Conservation (phyloP, 2,888 invertebrate species). For the Exocentrus adspersus region DNA sequence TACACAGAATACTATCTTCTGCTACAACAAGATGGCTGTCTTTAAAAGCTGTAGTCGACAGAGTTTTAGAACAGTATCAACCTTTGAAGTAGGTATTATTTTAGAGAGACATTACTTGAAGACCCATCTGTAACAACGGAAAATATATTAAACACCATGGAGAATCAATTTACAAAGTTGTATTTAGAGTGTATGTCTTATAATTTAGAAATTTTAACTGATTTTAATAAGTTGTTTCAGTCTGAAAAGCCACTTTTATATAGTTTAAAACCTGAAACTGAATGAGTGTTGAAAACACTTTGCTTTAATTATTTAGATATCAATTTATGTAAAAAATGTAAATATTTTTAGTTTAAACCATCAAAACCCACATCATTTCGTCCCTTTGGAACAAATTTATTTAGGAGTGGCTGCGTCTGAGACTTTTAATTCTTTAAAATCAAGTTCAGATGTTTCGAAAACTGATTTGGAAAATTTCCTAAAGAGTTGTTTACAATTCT, state of each 20-base stretch:
- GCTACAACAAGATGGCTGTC: constrained; percentile 53
- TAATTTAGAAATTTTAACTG: constrained; percentile 7
- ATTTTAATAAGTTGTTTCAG: constrained; percentile 25
- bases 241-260: constrained; percentile 18
- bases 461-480: background rate
- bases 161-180: constrained; percentile 9
- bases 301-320: constrained; percentile 20
- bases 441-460: background rate
- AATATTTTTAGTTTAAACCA: constrained; percentile 17
- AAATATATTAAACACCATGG: constrained; percentile 4
- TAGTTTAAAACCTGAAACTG: constrained; percentile 8
- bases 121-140: constrained; percentile 19
- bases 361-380: constrained; percentile 3
- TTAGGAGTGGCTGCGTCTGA: background rate
- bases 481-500: background rate
- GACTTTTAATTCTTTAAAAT: background rate
- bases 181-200: constrained; percentile 25
- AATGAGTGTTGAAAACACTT: constrained; percentile 8
- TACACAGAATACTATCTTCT: constrained; percentile 51
- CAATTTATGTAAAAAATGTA: background rate
- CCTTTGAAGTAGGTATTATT: constrained; percentile 41
- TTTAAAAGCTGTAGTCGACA: constrained; percentile 52
- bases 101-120: constrained; percentile 8
- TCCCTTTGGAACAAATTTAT: background rate
- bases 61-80: constrained; percentile 54